These are phyloP conservation scores for Stenodema calcarata DNA, from an alignment of 2,888 invertebrate species.

Conservation along the genomic window DNA sequence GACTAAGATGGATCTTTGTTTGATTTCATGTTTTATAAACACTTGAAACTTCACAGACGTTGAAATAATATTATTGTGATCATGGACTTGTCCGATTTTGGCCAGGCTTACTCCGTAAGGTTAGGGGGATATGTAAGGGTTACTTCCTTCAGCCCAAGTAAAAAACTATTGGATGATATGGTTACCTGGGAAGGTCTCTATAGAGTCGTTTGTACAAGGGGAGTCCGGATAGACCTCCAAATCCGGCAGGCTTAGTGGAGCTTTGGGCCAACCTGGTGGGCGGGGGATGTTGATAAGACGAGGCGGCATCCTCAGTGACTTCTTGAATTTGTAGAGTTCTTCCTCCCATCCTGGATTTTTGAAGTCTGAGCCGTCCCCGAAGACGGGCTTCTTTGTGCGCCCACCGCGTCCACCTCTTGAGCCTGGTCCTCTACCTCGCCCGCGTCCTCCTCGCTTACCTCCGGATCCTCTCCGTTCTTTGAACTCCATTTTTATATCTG, in stretches of 20 bases:
- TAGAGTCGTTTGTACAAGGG: slow-evolving; percentile 60
- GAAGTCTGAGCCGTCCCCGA: slow-evolving; percentile 43
- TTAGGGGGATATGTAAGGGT: too few relatives aligned
- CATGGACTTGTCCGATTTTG: too few relatives aligned
- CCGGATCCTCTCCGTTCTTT: background rate
- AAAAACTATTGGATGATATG: background rate
- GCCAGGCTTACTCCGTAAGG: too few relatives aligned
- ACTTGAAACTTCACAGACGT: too few relatives aligned
- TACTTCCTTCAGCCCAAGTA: background rate
- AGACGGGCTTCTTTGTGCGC: slow-evolving; percentile 31
- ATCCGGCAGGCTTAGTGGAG: slow-evolving; percentile 59
- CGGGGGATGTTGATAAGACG: slow-evolving; percentile 80
- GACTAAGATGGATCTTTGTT: too few relatives aligned
- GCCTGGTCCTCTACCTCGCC: slow-evolving; percentile 57
- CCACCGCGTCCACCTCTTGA: slow-evolving; percentile 62
- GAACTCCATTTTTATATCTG: slow-evolving; percentile 8
- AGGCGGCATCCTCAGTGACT: slow-evolving; percentile 81
- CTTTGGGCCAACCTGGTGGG: slow-evolving; percentile 70
- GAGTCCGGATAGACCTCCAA: slow-evolving; percentile 48
- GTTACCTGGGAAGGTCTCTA: slow-evolving; percentile 44
- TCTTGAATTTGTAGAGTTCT: slow-evolving; percentile 81
- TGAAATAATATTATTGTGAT: too few relatives aligned
- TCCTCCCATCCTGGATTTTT: slow-evolving; percentile 72
- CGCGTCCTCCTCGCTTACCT: slow-evolving; percentile 33
- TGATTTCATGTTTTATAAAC: too few relatives aligned